Base-by-base conservation (phyloP, 2,888 invertebrate genomes). In the Acronicta aceris region DNA sequence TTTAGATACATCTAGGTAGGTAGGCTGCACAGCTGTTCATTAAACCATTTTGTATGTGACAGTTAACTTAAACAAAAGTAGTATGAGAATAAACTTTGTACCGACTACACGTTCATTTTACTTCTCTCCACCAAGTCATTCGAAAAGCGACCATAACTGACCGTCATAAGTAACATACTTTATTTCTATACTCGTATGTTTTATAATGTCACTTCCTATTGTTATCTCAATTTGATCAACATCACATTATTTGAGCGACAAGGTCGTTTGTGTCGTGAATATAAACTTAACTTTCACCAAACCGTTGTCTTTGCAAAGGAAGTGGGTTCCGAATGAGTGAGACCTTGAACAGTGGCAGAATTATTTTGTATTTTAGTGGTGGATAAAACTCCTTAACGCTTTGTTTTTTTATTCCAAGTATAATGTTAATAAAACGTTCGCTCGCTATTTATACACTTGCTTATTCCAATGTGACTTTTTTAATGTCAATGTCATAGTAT, bases 251-350 rank as follows among this genome's bases (percentile, higher is more conserved):
- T 59, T 36, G 17, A 40, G 47, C 8, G 10, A 3, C 60, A 71
- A 76, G 78, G 76, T 61, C 54, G 40, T 0, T 55, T 5, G 12
- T 7, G 25, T 70, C 55, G 59, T 64, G 65, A 43, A 42, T 64
- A 47, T 51, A 10, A 36, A 33, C 15, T 49, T 42, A 25, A 70
- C 76, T 78, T 76, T 76, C 68, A 75, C 65, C 49, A n/a, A 16
- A 7, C 51, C 55, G 47, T 57, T 55, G 61, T 56, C 43, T 42
- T 50, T 57, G 51, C 16, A 36, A 16, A 63, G 73, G 76, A 65
- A 76, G 59, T 62, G 46, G 21, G 50, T 58, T 52, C 53, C 36
- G 56, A 54, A 51, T 48, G 25, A 30, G 10, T 47, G 21, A 42
- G 46, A 52, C 70, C 74, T 74, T 74, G 62, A 52, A 8, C 8